Conservation (phyloP, 2,113 vertebrate genomes). For the Syrmaticus mikado region DNA sequence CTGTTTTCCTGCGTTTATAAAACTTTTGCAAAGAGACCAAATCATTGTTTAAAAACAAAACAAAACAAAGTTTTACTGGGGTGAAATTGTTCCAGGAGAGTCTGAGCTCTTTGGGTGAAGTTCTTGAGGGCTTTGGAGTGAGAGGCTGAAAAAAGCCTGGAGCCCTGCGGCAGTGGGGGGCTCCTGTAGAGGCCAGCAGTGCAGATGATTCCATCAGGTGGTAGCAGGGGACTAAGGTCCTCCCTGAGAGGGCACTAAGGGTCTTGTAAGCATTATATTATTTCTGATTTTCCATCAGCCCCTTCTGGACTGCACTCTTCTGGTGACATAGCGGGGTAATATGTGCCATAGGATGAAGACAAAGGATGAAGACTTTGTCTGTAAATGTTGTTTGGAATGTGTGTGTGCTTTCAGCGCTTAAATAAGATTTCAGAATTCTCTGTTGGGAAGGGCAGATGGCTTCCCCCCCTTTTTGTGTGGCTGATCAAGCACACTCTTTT, state of each 20-base stretch:
- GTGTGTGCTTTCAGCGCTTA: not conserved
- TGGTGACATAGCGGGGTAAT: not conserved
- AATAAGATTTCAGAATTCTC: not conserved
- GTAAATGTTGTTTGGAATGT: not conserved
- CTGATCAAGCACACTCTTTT: not conserved
- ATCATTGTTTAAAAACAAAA: not conserved
- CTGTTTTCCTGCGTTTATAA: not conserved
- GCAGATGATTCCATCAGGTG: not conserved
- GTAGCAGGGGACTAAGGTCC: not conserved
- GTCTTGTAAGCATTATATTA: not conserved
- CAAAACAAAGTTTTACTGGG: rapidly evolving
- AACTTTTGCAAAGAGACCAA: not conserved
- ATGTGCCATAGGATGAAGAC: not conserved
- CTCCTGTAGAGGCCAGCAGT: not conserved
- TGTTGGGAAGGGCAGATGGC: not conserved
- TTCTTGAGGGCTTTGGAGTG: not conserved
- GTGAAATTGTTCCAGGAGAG: not conserved
- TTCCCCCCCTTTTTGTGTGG: not conserved
- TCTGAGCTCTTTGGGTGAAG: not conserved
- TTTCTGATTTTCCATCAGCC: not conserved
- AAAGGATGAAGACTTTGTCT: not conserved
- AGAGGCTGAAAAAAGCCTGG: not conserved
- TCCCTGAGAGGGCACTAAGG: not conserved
- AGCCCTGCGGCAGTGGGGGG: not conserved
- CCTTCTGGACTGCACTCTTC: not conserved